Conservation (phyloP, 92 coral and sea anemone species). For the Zoanthus sociatus region DNA sequence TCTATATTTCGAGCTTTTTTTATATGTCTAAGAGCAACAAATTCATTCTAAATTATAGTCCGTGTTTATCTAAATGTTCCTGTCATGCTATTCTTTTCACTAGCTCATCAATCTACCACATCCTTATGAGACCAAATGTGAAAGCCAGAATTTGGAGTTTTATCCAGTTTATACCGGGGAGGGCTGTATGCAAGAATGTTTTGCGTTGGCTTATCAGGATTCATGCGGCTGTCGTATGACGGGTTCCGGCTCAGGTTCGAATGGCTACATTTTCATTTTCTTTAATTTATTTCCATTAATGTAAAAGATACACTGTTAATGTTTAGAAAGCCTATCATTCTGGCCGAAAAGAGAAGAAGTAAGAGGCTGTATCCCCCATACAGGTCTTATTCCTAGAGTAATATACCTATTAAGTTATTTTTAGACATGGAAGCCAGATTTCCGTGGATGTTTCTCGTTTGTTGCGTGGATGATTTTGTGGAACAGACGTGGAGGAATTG, state of each 20-base stretch:
- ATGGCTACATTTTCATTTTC: neutral
- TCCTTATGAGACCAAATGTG: conserved; percentile 33
- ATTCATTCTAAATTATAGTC: neutral
- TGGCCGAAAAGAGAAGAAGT: too few species aligned
- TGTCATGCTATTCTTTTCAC: neutral
- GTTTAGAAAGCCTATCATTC: too few species aligned
- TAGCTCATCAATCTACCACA: conserved; percentile 29
- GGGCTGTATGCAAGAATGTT: conserved; percentile 17
- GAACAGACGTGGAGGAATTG: too few species aligned
- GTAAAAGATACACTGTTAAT: too few species aligned
- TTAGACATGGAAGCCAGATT: too few species aligned
- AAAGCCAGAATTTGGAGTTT: conserved; percentile 2
- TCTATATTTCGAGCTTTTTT: neutral
- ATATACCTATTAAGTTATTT: too few species aligned
- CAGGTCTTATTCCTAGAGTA: too few species aligned
- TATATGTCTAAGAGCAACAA: neutral
- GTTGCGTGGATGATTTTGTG: too few species aligned
- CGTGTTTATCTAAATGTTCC: neutral
- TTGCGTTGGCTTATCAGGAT: neutral
- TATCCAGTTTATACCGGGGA: conserved; percentile 26
- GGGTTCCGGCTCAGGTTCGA: neutral
- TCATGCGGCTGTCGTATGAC: neutral
- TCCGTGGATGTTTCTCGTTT: too few species aligned
- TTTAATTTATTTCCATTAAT: neutral
- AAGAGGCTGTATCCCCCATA: too few species aligned